These are phyloP conservation scores for Cyprinodon tularosa DNA, from an alignment of 2,113 vertebrate species.

Conservation along the genomic window DNA sequence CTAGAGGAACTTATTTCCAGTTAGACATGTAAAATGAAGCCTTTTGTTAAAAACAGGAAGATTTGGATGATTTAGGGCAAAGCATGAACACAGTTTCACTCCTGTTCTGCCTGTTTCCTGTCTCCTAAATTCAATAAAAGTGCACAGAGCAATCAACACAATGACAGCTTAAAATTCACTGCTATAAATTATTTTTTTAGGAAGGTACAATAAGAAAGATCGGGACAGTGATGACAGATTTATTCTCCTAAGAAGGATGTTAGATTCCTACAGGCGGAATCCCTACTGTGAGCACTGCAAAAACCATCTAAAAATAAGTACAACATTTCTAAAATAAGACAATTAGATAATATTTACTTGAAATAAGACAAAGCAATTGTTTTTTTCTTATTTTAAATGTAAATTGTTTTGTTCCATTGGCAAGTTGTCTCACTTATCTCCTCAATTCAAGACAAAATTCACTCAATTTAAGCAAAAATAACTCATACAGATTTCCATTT, in stretches of 20 bases:
- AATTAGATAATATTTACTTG: too few species aligned
- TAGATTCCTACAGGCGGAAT: neutral
- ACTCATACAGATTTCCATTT: too few species aligned
- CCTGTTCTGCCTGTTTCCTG: neutral
- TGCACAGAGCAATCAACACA: neutral
- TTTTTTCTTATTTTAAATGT: too few species aligned
- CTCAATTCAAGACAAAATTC: too few species aligned
- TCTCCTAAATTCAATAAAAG: neutral
- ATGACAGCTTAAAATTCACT: conserved; percentile 1
- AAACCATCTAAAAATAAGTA: too few species aligned
- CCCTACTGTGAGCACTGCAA: too few species aligned
- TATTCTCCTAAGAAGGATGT: conserved; percentile 38
- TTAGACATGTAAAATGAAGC: neutral
- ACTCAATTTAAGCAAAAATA: too few species aligned
- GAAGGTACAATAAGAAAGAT: conserved; percentile 37
- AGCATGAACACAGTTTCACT: neutral
- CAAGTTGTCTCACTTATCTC: too few species aligned
- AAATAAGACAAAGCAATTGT: too few species aligned
- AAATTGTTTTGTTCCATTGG: too few species aligned
- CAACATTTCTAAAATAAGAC: too few species aligned
- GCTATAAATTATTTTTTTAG: conserved; percentile 27
- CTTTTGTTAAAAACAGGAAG: neutral
- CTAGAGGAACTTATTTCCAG: neutral
- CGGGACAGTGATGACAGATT: conserved; percentile 58
- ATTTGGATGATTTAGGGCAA: neutral